Base-by-base conservation (phyloP, 35 echinoderm and acorn worm genomes). In the Strongylocentrotus purpuratus region DNA sequence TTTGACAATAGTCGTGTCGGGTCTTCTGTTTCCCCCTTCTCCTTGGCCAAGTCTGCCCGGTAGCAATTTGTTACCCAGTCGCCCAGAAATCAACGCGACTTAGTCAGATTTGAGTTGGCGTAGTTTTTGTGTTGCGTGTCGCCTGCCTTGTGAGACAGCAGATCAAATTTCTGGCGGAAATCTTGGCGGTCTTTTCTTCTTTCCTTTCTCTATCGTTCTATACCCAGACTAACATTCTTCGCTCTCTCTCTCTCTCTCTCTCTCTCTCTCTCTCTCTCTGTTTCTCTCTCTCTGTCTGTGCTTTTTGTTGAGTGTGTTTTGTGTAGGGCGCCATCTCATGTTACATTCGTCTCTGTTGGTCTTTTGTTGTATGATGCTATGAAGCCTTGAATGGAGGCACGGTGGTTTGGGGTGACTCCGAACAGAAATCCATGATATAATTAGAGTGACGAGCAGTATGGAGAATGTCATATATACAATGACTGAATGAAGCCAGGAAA, bases 261-360 rank as follows among this genome's bases (percentile, higher is more conserved):
- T 46, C 33, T 86, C 33, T 86, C 85, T 33, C 85, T 13, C 85
- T n/a, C n/a, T n/a, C n/a, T n/a, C n/a, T n/a, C n/a, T n/a, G n/a
- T n/a, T n/a, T n/a, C 13, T 86, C 33, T 86, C 85, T 33, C 85
- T 13, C 85, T 86, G 9, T 86, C 85, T 31, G 50, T 55, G 50
- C 10, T 78, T 78, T 59, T n/a, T 78, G 28, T 78, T 22, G 65
- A 78, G 22, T 78, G 25, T 78, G 65, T 78, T 28, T 89, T 89
- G 87, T 89, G 87, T 89, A 89, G 87, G 87, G 87, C 87, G 87
- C 87, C 87, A 89, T 89, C 87, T 89, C 87, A 31, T 22, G 32
- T 89, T 89, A 89, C 87, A 9, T 15, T 33, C 87, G 87, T 89
- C 87, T 89, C 12, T 46, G 32, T 45, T 89, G 7, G 32, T 33